These are phyloP conservation scores for Bombus balteatus DNA, from an alignment of 1,140 invertebrate species.

Conservation along the genomic window DNA sequence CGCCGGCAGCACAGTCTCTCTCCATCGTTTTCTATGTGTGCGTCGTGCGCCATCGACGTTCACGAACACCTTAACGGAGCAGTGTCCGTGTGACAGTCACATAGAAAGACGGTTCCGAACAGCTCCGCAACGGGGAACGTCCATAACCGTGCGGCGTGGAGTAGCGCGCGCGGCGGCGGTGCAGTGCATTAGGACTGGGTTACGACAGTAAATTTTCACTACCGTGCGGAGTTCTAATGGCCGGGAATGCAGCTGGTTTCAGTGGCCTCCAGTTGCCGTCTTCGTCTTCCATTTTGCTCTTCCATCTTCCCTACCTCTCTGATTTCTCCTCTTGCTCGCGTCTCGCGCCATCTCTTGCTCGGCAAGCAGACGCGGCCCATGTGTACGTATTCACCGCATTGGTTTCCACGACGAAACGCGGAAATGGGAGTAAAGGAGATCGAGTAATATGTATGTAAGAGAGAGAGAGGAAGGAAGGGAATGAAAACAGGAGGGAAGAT, in stretches of 20 bases:
- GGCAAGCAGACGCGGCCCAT: background rate
- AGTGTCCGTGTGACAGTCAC: background rate
- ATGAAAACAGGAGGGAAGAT: no score
- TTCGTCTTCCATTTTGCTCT: constrained; percentile 47
- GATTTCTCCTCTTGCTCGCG: constrained; percentile 17
- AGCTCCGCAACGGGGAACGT: constrained; percentile 70
- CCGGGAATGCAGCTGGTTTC: constrained; percentile 82
- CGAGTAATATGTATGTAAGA: background rate
- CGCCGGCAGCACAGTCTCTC: constrained; percentile 8
- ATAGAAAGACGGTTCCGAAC: background rate
- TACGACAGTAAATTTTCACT: constrained; percentile 83
- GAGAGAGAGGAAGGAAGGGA: background rate
- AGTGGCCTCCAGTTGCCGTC: constrained; percentile 76
- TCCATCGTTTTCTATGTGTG: constrained; percentile 8
- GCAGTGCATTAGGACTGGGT: constrained; percentile 82
- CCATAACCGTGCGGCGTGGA: constrained; percentile 75
- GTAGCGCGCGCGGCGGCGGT: constrained; percentile 48
- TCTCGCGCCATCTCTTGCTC: constrained; percentile 6
- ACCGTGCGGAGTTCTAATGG: constrained; percentile 82
- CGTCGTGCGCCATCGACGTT: background rate
- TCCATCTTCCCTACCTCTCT: constrained; percentile 24
- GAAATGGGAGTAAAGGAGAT: background rate
- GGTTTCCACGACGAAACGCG: constrained; percentile 5
- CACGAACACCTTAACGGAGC: background rate
- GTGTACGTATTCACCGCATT: constrained; percentile 20